Base-by-base conservation (phyloP, 2,113 vertebrate genomes). In the Antigone vipio region DNA sequence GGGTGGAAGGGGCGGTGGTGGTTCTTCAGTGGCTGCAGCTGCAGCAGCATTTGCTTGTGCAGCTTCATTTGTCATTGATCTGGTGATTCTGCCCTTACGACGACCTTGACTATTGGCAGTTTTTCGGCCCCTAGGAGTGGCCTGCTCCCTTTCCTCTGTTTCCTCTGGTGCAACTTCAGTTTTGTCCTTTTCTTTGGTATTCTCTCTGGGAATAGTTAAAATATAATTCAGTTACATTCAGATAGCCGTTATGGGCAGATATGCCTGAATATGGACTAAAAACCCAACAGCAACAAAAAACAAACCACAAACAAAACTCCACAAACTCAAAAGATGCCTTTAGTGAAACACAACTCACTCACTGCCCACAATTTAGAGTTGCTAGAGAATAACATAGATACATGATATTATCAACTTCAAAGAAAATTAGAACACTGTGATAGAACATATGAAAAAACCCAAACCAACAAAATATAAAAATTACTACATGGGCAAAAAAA, bases 21-120 rank as follows among this genome's bases (percentile, higher is more conserved):
- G 98, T 20, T 99, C 99, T 94, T 99, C 99, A 2, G 98, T 97
- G 60, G 98, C 96, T 3, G 98, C 96, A 2, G 98, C 97, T 5
- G 98, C 98, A 11, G 98, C 99, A 22, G 99, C 98, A 34, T 96
- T 98, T 67, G 99, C 99, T 55, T 99, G 98, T 1, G 99, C 99
- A 13, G 99, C 99, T 96, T 99, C 99, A 59, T 98, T 99, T 81
- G 99, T 99, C 99, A 99, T 99, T 80, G 99, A 99, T 86, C 99
- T 98, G 81, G 99, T 99, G 98, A 99, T 99, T 55, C 99, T 98
- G 97, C 99, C 99, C 96, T 99, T 99, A 29, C 99, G 98, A 16
- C 99, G 99, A 78, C 99, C 99, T 97, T 99, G 99, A 95, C 99
- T 99, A 92, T 99, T 99, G 95, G 99, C 99, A 3, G 99, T 99